Evolutionary conservation across 1,140 invertebrate genomes (phyloP), one percentile per base, ranked within the genome.

Genomic region (Camponotus vicinus): DNA sequence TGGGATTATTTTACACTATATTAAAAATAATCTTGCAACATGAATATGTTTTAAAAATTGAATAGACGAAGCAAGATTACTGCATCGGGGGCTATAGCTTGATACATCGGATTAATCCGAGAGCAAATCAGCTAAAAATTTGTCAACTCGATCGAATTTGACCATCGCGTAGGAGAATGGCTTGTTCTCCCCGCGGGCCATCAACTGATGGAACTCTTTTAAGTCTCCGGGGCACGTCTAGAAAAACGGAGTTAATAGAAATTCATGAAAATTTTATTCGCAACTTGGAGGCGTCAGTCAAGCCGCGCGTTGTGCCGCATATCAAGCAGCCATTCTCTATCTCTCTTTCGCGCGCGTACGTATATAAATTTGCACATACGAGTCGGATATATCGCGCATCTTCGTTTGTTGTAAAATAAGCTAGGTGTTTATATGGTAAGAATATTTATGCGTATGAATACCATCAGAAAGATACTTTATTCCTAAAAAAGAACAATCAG

Each of bases 241-340:
- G 92, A 94, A 94, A 94, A 93, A 93, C 92, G 92, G 71, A 91
- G 91, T 89, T 95, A 95, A 95, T 95, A 95, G 95, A 95, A 95
- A 94, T 95, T 95, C 93, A 95, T 95, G 94, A 95, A 95, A 95
- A 94, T 95, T 95, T 95, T 95, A 95, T 95, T 94, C 94, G 92
- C 90, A 93, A 94, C 92, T 95, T 91, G 91, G 86, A 94, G 92
- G 94, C 94, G 94, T 95, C 94, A 95, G 93, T 95, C 95, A 94
- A 94, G 94, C 90, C 92, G 87, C 71, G 86, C 93, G 88, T 91
- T 82, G 86, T 18, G 87, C 92, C 92, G 95, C 94, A 95, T 95
- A 95, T 94, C 91, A 95, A 95, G 80, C 91, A 94, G 93, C 89
- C 83, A 67, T 69, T 83, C 45, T 73, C 69, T 78, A 49, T 79